Conservation (phyloP, 2,113 vertebrate genomes). For the Cyphomyrus plagiostoma region DNA sequence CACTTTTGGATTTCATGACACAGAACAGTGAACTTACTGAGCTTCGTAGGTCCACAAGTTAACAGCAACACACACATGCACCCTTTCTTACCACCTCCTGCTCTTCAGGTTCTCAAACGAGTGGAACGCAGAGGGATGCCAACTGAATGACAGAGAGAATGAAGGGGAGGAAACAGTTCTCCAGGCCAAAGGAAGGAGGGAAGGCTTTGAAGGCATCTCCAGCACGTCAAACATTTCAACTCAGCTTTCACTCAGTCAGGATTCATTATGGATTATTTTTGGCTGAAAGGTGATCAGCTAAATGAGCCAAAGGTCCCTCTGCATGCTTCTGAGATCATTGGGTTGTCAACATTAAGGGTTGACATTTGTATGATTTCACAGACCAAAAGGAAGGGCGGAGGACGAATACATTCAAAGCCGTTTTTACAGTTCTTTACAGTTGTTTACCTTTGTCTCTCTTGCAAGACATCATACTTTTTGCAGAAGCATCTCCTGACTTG, state of each 20-base stretch:
- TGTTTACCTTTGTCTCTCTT: not conserved
- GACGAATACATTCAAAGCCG: not conserved
- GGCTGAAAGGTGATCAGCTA: not conserved
- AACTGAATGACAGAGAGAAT: not conserved
- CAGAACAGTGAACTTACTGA: not conserved
- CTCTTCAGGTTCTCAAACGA: not conserved
- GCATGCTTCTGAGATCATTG: not conserved
- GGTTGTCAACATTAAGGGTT: not conserved
- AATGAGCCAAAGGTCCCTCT: not conserved
- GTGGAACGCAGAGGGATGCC: not conserved
- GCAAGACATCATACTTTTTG: not conserved
- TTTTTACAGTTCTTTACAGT: not conserved
- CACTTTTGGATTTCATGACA: not conserved
- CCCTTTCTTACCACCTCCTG: not conserved
- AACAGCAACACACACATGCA: not conserved
- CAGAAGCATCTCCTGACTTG: not conserved
- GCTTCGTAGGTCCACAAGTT: not conserved
- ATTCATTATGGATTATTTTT: not conserved
- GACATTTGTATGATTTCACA: not conserved
- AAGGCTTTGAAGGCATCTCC: not conserved
- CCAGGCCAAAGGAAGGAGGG: not conserved
- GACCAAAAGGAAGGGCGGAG: not conserved
- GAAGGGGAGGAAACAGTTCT: not conserved
- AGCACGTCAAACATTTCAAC: not conserved
- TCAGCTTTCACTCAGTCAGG: not conserved